Base-by-base conservation (phyloP, 2,797 vertebrate species). In the Thunnus albacares region DNA sequence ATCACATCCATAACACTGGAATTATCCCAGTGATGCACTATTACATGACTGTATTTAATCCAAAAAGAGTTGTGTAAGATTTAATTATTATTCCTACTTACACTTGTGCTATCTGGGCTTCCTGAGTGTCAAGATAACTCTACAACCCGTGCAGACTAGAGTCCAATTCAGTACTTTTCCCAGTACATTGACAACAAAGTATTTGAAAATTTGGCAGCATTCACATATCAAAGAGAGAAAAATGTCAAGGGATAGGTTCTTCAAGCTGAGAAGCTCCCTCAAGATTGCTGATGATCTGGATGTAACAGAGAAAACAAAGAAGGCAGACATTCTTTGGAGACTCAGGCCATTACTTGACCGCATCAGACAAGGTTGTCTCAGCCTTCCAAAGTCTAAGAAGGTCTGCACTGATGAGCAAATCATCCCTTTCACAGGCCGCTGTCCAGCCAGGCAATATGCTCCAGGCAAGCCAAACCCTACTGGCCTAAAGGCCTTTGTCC, bases 401-500 rank as follows among this genome's bases (percentile, higher is more conserved):
- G 43, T 82, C 4, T 82, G 71, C 28, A 62, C 58, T 47, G 26
- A 71, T 18, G 7, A 59, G 10, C 53, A 79, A 33, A 55, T 53
- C 5, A 55, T 53, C 5, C 65, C 51, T 6, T 88, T 90, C 38
- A 76, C 74, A 58, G 72, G 72, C 20, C 2, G 2, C 62, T 83
- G 74, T 69, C 59, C 77, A 28, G 3, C 75, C 59, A 70, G 83
- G 35, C 73, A 84, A 6, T 83, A 20, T 79, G 60, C 86, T 66
- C 79, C 63, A 52, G 62, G 72, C 15, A 90, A 87, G 67, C 74
- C 72, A 73, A 43, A 82, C 17, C 73, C 83, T 61, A 75, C 76
- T 55, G 80, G 76, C 17, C 15, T 83, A 8, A 87, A 87, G 59
- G 60, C 77, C 1, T 90, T 87, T 80, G 77, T 88, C 0, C 78